phyloP scores from a whole-genome alignment of 1,140 invertebrate species.

The Chionoecetes opilio region DNA sequence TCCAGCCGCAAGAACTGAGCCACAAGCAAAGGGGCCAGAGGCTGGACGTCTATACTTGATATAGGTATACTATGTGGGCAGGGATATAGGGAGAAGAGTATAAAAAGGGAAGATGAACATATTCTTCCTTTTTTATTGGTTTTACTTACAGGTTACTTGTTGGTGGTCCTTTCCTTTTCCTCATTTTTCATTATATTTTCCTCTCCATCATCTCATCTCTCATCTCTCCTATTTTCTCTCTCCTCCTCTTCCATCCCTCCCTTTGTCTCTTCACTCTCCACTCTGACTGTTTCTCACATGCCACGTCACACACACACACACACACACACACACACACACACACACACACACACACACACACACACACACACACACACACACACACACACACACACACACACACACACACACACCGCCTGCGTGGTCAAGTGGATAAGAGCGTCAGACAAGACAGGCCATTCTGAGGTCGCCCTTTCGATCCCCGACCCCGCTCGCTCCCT shows the following conservation, averaged over 20 bases:
- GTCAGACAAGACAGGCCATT: too few relatives aligned
- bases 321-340: constrained; percentile 34
- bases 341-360: constrained; percentile 46
- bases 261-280: neutral
- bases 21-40: too few relatives aligned
- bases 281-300: neutral
- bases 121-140: neutral
- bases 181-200: neutral
- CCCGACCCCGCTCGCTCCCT: too few relatives aligned
- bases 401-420: too few relatives aligned
- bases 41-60: too few relatives aligned
- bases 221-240: neutral
- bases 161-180: neutral
- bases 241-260: neutral
- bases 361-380: constrained; percentile 24
- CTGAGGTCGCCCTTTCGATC: too few relatives aligned
- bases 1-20: too few relatives aligned
- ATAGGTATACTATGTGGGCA: neutral
- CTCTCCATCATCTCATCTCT: neutral
- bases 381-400: neutral
- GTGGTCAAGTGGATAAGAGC: too few relatives aligned
- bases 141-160: neutral
- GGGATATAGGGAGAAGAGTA: neutral
- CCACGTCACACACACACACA: constrained; percentile 28
- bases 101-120: neutral